Evolutionary conservation across 2,888 invertebrate species (phyloP), one percentile per base, ranked within the genome.

Genomic region (Rutpela maculata): DNA sequence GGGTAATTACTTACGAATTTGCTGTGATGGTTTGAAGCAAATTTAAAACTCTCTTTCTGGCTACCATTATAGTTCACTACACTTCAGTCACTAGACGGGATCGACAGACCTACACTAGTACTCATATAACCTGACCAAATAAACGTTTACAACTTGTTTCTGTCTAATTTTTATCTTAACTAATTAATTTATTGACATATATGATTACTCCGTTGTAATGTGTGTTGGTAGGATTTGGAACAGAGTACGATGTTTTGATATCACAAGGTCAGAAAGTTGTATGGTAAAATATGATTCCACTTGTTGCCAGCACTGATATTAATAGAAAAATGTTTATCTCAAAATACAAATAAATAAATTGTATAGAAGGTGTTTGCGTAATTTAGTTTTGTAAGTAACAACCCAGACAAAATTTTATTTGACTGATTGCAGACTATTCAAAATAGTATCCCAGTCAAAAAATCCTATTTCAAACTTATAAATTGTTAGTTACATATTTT

Each of bases 21-120:
- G 91, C 90, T 69, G 94, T 92, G 76, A 95, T 91, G 38, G 93
- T 91, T 85, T 93, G 91, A 76, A 95, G 89, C 82, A 95, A 91
- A 89, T 93, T 93, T 78, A 94, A 90, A 71, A 94, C 92, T 85
- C 91, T 92, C 87, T 92, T 93, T 82, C 92, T 90, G 67, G 90
- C 87, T 78, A 90, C 87, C 92, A 92, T 92, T 76, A 79, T 83
- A 65, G 22, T 19, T 65, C 12, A 63, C 38, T 18, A 22, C 38
- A 19, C 38, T 18, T 15, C 19, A 12, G 12, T 62, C 31, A 9
- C 10, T n/a, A 63, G 7, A n/a, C 5, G 12, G 7, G 17, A 63
- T 7, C 17, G 62, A 9, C 17, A 15, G 31, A n/a, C 19, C 19
- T 15, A 43, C 35, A 9, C 11, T 10, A 18, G 7, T 1, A 6